Evolutionary conservation across 2,888 invertebrate species (phyloP), one percentile per base, ranked within the genome.

Genomic region (Blomia tropicalis): DNA sequence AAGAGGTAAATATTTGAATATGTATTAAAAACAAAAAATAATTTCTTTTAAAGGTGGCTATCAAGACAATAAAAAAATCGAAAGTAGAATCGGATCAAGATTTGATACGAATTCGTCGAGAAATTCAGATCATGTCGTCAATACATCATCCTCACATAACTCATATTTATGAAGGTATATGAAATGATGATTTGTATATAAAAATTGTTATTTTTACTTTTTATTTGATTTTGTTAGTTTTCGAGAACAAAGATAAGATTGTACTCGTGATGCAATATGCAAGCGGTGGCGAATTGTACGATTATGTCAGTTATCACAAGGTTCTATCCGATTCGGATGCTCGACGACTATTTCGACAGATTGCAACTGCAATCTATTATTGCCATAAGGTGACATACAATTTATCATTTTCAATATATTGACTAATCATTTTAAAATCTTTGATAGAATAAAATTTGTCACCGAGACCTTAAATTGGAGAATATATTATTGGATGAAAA

Each of bases 261-360:
- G 93, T 98, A 70, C 80, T 98, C 68, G 95, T 98, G 32, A 95
- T 98, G 95, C 96, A 98, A 77, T 96, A 93, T 76, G 96, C 96
- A 68, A 87, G 88, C 65, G 96, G 96, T 64, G 96, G 98, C 64
- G 98, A 98, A 77, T 79, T 98, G 31, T 98, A 96, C 74, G 96
- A 95, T 77, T 95, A 90, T 77, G 81, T 95, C 29, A 67, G 66
- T 51, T 68, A 69, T 43, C 80, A 86, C 69, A 91, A 91, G 78
- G 87, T 90, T 69, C 79, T 96, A 69, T 80, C 81, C 68, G 93
- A 95, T 73, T 83, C 84, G 65, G 95, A 95, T 78, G 92, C 95
- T 1, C 79, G 92, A 69, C 80, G 92, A 71, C 85, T 96, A 77
- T 95, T 95, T 76, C 82, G 95, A 66, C 95, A 95, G 77, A 92